Evolutionary conservation across 2,113 vertebrate species (phyloP), one percentile per base, ranked within the genome.

Genomic region (Cyphomyrus plagiostoma): DNA sequence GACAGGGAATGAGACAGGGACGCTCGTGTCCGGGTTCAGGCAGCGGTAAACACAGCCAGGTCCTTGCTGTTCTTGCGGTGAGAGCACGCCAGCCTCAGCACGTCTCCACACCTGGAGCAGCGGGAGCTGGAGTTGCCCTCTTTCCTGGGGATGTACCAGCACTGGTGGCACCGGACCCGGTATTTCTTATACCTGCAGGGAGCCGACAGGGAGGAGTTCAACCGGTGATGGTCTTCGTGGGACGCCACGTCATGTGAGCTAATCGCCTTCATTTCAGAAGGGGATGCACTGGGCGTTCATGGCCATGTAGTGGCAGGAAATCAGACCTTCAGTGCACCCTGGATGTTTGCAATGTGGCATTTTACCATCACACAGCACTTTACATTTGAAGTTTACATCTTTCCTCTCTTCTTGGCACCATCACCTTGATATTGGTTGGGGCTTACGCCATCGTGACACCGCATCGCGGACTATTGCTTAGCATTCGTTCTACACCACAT

Each of bases 81-180:
- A 89, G 93, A 91, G 80, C 93, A 89, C 48, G 89, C 92, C 88
- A 92, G 89, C 52, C 87, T 94, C 87, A 96, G 93, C 83, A 88
- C 91, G 56, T 95, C 92, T 83, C 97, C 97, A 70, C 97, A 98
- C 90, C 95, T 96, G 88, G 94, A 93, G 93, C 97, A 98, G 58
- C 91, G 86, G 0, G 93, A 95, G 92, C 91, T 96, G 13, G 94
- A 95, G 90, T 97, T 97, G 19, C 96, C 94, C 21, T 95, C 97
- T 91, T 97, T 98, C 93, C 95, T 95, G 1, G 97, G 97, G 84
- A 98, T 97, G 89, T 97, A 94, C 97, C 97, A 98, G 91, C 97
- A 98, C 84, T 93, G 93, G 62, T 94, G 93, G 90, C 97, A 98
- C 3, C 96, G 96, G 86, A 97, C 95, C 42, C 96, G 95, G 45